Percentiles rank a stretch among this genome's conserved stretches.
phyloP scores from a whole-genome alignment of 1,140 invertebrate species.

The Macrocentrus cingulum region DNA sequence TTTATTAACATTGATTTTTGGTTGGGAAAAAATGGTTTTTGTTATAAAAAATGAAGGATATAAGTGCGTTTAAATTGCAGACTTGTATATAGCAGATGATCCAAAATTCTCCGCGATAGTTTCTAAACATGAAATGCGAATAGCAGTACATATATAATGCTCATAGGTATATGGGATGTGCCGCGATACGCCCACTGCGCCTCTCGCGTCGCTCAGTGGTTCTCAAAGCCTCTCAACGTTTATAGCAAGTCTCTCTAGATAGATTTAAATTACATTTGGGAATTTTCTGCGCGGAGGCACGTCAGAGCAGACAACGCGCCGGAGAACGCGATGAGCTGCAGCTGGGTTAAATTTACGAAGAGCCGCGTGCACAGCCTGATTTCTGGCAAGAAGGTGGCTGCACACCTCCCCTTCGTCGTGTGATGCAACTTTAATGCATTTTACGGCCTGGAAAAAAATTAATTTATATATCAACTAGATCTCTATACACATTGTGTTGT shows the following conservation, averaged over 20 bases:
- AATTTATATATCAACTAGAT: constrained; percentile 39
- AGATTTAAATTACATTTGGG: background rate
- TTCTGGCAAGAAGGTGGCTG: constrained; percentile 47
- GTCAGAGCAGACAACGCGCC: no score
- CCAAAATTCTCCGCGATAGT: constrained; percentile 39
- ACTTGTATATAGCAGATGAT: no score
- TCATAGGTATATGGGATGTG: constrained; percentile 49
- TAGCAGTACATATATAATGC: constrained; percentile 46
- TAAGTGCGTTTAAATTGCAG: no score
- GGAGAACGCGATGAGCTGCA: no score
- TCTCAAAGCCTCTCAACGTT: constrained; percentile 43
- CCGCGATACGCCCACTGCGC: constrained; percentile 48
- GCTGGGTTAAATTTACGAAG: background rate
- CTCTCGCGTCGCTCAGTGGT: constrained; percentile 42
- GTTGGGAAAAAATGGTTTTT: no score
- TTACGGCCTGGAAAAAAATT: constrained; percentile 50
- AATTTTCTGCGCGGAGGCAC: background rate
- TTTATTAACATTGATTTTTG: no score
- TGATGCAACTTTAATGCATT: constrained; percentile 53
- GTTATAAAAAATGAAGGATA: no score
- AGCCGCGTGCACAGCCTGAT: constrained; percentile 43
- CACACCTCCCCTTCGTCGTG: constrained; percentile 37
- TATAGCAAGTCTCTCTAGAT: no score
- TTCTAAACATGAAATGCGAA: constrained; percentile 50
- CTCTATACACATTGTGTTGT: no score